These are phyloP conservation scores for Columba janthina DNA, from an alignment of 2,113 vertebrate species.

Conservation along the genomic window DNA sequence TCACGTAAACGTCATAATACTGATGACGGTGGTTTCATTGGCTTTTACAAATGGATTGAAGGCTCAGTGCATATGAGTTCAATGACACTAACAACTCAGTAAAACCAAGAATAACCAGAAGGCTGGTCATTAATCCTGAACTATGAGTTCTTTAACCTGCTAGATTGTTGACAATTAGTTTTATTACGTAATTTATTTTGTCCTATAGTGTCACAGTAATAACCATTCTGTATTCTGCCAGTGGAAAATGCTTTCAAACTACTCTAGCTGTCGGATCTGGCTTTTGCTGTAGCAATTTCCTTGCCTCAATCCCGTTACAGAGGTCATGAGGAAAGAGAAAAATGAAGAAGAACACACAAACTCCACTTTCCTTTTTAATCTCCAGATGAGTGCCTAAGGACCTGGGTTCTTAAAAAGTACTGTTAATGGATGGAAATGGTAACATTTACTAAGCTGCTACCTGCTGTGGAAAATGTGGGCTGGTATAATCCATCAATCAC, in stretches of 20 bases:
- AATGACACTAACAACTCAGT: neutral
- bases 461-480: neutral
- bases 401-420: neutral
- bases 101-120: neutral
- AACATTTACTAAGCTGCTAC: neutral
- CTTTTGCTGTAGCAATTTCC: neutral
- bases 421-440: neutral
- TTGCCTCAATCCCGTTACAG: neutral
- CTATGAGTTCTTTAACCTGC: neutral
- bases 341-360: neutral
- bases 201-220: neutral
- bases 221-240: neutral
- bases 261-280: too few relatives aligned
- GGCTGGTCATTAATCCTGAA: neutral
- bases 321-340: neutral
- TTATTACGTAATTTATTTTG: neutral
- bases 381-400: neutral
- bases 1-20: neutral
- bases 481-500: neutral
- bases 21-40: neutral
- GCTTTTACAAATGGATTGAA: neutral
- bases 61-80: neutral
- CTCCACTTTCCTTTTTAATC: neutral
- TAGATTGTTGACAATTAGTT: neutral
- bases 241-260: neutral